Base-by-base conservation (phyloP, 2,113 vertebrate species). In the Proterorhinus semilunaris region DNA sequence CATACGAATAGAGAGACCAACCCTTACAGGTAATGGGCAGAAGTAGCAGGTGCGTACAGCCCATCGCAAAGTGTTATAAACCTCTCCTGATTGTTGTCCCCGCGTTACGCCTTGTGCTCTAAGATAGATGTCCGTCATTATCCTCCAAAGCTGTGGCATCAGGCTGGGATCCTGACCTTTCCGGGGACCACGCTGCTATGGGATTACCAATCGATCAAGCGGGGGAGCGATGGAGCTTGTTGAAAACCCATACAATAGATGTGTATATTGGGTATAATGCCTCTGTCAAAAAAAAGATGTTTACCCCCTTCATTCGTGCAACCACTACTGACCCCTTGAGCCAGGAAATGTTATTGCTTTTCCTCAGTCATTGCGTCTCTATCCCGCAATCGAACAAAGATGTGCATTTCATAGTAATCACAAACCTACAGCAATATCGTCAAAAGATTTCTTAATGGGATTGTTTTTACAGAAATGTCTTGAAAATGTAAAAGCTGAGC, bases 71-170 rank as follows among this genome's bases (percentile, higher is more conserved):
- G 52, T 72, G 82, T 80, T 65, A 80, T 27, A 52, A 62, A 66
- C 62, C 66, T 55, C 1, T 10, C 65, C 52, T 42, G 64, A 62
- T 74, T 62, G 5, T 2, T 27, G 75, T 72, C 69, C 72, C 68
- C 69, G 66, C 51, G 45, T 65, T 76, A 65, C 52, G 21, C 70
- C 57, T 64, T 59, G 53, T 47, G 6, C 54, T 65, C 76, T 42
- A 84, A 86, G 86, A 91, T 90, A 78, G 87, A 90, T 91, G 82
- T 75, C 65, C 78, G 71, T 76, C 83, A 86, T 91, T 89, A 85
- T 59, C 65, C 66, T 21, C 46, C 66, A 42, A 72, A 74, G 65
- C 66, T 36, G 66, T 75, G 76, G 62, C 75, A 55, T 83, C 78
- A 75, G 81, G 76, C 83, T 68, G 55, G 42, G 65, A 70, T 84